A percentile compares a stretch with the other conserved stretches of the same genome.
Conservation (phyloP, 2,113 vertebrate genomes). For the Macaca nemestrina region DNA sequence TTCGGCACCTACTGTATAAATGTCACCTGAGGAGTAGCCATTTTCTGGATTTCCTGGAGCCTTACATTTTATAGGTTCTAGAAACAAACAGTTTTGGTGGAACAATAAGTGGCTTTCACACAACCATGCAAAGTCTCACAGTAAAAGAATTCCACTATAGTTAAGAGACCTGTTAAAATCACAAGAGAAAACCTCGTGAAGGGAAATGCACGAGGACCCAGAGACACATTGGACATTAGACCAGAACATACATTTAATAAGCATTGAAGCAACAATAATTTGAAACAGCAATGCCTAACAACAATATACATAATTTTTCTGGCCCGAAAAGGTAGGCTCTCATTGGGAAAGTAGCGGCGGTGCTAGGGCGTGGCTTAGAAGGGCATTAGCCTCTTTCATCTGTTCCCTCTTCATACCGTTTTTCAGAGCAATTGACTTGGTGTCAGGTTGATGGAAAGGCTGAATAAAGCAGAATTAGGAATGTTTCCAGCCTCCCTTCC, state of each 20-base stretch:
- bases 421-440: background rate
- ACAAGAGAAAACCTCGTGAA: background rate
- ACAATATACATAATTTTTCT: background rate
- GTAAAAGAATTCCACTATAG: background rate
- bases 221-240: background rate
- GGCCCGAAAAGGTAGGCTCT: background rate
- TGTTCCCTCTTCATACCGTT: background rate
- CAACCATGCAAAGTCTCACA: background rate
- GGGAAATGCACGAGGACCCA: background rate
- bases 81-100: conserved; percentile 57
- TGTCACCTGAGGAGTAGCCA: conserved; percentile 86
- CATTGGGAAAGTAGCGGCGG: background rate
- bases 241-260: background rate
- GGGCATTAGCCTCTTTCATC: too few relatives aligned
- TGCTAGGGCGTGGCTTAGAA: background rate
- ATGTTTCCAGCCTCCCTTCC: background rate
- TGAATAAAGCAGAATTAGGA: background rate
- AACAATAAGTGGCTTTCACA: background rate
- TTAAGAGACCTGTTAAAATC: background rate
- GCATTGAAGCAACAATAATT: background rate
- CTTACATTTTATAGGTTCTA: conserved; percentile 93
- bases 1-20: conserved; percentile 88
- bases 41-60: conserved; percentile 90
- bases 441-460: background rate
- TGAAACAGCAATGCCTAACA: background rate